Base-by-base conservation (phyloP, 2,888 invertebrate genomes). In the Neoscelio sp. region DNA sequence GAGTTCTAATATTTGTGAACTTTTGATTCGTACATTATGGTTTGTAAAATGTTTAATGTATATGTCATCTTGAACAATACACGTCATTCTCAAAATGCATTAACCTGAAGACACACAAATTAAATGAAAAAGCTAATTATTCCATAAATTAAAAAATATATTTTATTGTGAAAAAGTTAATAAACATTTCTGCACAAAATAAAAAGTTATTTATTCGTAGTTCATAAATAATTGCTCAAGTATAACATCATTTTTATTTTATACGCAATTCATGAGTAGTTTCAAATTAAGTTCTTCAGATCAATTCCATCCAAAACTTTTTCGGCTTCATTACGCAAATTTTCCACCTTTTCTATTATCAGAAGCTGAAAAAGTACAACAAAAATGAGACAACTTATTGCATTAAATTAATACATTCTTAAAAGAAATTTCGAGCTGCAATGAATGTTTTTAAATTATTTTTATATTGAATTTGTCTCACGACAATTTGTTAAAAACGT, bases 261-360 rank as follows among this genome's bases (percentile, higher is more conserved):
- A n/a, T n/a, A n/a, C n/a, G n/a, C n/a, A n/a, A n/a, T n/a, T n/a
- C n/a, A n/a, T n/a, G n/a, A n/a, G n/a, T n/a, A n/a, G n/a, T 7
- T 18, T 46, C 15, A 75, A 60, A 80, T 80, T 30, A 73, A 73
- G 28, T 68, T 62, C 67, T 80, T 82, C 12, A 83, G 60, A 48
- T 85, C 84, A 42, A 93, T 88, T 70, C 92, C 92, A 77, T 94
- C 94, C 88, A 95, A 91, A 0, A 95, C 93, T 56, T 94, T 94
- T 87, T 96, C 96, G 0, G 96, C 96, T 91, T 97, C 96, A 70
- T 97, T 97, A 81, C 95, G 93, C 60, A 98, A 91, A 85, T 95
- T 95, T 87, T 98, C 97, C n/a, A 96, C 94, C 90, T 95, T 96
- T 89, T 96, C 96, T 86, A 96, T 92, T 52, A 98, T 90, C 86